Base-by-base conservation (phyloP, 2,113 vertebrate genomes). In the Bothrops jararaca region DNA sequence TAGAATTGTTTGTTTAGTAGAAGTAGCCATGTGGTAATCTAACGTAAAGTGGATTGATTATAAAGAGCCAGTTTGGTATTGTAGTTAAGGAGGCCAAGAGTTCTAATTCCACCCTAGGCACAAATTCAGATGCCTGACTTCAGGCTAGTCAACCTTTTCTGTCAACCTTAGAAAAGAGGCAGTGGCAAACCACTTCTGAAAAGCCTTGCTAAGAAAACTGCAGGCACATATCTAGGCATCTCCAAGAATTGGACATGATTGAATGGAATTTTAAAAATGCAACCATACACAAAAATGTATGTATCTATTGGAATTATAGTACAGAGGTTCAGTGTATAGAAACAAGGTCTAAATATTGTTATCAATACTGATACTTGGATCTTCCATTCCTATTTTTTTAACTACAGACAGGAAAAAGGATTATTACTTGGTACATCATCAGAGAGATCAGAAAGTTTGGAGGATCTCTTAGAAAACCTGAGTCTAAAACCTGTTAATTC, bases 401-500 rank as follows among this genome's bases (percentile, higher is more conserved):
- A 89, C 96, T 92, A 93, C 97, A 99, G 99, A 92, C 96, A 95
- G 93, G 97, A 98, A 92, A 97, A 95, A 93, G 97, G 93, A 18
- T 89, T 90, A 85, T 97, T 98, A 94, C 97, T 97, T 95, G 97
- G 96, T 93, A 95, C 97, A 93, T 95, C 97, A 15, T 96, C 97
- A 8, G 96, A 97, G 58, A 98, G 98, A 96, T 97, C 97, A 3
- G 97, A 98, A 95, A 98, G 95, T 93, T 96, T 99, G 93, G 98
- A 99, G 96, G 98, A 99, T 87, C 97, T 99, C 60, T 98, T 99
- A 96, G 97, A 98, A 97, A 98, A 99, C 94, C 97, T 99, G 92
- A 99, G 98, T 96, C 96, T 99, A 93, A 98, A 97, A 95, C 98
- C 98, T 39, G 95, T 97, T 34, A 95, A 97, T 94, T 98, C 97